Percentiles rank a stretch among this genome's conserved stretches.
Evolutionary conservation across 2,797 vertebrate genomes (phyloP).

Genomic region (Lophotriccus pileatus): DNA sequence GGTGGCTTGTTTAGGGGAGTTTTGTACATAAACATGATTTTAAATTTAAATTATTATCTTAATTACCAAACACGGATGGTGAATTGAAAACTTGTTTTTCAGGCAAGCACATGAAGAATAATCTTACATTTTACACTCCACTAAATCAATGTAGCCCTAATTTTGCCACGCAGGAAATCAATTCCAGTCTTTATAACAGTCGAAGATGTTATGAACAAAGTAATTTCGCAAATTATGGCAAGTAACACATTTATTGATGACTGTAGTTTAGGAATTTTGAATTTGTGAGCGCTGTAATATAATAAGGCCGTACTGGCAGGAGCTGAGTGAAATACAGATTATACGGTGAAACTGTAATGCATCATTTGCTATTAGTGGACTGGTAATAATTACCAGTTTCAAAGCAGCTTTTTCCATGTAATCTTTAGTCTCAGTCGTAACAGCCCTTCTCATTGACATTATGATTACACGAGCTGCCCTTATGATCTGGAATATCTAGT

Average conservation of each 20-base stretch:
- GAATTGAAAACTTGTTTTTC: conserved; percentile 75
- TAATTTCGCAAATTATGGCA: conserved; percentile 81
- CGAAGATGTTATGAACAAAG: conserved; percentile 81
- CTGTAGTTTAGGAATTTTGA: conserved; percentile 77
- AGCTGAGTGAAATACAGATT: conserved; percentile 78
- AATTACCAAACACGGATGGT: conserved; percentile 62
- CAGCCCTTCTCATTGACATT: conserved; percentile 82
- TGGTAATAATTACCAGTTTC: conserved; percentile 85
- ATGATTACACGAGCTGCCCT: conserved; percentile 80
- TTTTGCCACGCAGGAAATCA: conserved; percentile 78
- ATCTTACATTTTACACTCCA: conserved; percentile 76
- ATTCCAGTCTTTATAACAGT: conserved; percentile 78
- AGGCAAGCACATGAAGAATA: conserved; percentile 77
- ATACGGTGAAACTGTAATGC: conserved; percentile 84
- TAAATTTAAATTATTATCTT: conserved; percentile 68
- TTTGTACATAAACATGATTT: conserved; percentile 44
- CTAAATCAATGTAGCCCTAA: conserved; percentile 79
- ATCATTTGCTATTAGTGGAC: conserved; percentile 82
- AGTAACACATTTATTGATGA: conserved; percentile 81
- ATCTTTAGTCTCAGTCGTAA: conserved; percentile 79
- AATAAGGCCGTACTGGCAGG: conserved; percentile 63
- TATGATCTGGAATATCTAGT: conserved; percentile 76
- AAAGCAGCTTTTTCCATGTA: conserved; percentile 77
- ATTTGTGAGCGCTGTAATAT: conserved; percentile 71
- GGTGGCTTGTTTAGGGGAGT: not conserved